Evolutionary conservation across 2,888 invertebrate species (phyloP), one percentile per base, ranked within the genome.

Genomic region (Asteroscopus sphinx): DNA sequence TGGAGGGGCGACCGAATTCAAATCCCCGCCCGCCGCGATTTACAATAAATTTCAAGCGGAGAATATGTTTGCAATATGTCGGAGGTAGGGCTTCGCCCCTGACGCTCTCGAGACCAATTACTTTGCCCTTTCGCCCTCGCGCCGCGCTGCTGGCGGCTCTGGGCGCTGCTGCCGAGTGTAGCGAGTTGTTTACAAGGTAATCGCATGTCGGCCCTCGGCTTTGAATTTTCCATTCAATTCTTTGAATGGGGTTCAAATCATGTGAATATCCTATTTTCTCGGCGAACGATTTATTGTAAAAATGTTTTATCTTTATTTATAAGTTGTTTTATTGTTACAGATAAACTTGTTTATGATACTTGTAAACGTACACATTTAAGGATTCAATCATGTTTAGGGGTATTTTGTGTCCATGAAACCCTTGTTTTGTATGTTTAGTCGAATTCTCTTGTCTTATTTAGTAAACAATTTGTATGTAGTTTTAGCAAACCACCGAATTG

Each of bases 51-150:
- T 92, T 92, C 88, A 88, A 92, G 85, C 86, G 90, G 82, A 85
- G 91, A 92, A 92, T 92, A 93, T 93, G 93, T 91, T 91, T 84
- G 90, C 91, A 89, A 92, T 92, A 91, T 91, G 92, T 92, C 84
- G 56, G 56, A 82, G 76, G 73, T 70, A 76, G 78, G 76, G 80
- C 73, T 66, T 61, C 74, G 72, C 73, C 68, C 72, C 73, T 30
- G 56, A 39, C 58, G 66, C 75, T 62, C 81, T 77, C 72, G 81
- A 80, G 77, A 79, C 77, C 83, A 77, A 83, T 85, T 80, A 82
- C 85, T 84, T 76, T 80, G 87, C 84, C 87, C 90, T 81, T 76
- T 77, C 74, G 77, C 77, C 80, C 80, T 75, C 71, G 16, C 26
- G 16, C 15, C 35, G 32, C 45, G 16, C 30, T 40, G 25, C 11